Conservation (phyloP, 2,888 invertebrate genomes). For the Zygogramma bicolorata region DNA sequence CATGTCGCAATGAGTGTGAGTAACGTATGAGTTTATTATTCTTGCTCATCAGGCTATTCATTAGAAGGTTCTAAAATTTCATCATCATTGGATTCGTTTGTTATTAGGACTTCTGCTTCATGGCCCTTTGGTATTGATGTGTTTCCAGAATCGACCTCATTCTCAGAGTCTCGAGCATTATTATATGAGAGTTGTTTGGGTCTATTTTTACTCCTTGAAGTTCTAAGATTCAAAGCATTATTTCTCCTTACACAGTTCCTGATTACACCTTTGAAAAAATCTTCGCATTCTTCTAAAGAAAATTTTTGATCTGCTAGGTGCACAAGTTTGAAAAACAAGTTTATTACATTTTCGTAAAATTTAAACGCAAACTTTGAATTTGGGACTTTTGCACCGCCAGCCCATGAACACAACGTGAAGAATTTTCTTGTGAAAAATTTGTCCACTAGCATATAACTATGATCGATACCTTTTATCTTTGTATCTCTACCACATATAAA, state of each 20-base stretch:
- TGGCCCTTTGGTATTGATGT: no score
- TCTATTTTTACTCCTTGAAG: constrained; percentile 25
- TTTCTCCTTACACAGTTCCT: constrained; percentile 30
- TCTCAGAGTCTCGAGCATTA: background rate
- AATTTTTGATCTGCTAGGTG: constrained; percentile 33
- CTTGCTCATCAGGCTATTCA: no score
- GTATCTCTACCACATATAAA: constrained; percentile 34
- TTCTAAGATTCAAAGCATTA: background rate
- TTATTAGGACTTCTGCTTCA: no score
- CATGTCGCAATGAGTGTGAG: no score
- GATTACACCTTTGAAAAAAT: constrained; percentile 39
- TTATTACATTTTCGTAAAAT: constrained; percentile 36
- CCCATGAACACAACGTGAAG: constrained; percentile 43
- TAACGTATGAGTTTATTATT: no score
- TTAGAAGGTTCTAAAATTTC: no score
- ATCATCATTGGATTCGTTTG: no score
- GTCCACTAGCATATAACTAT: constrained; percentile 40
- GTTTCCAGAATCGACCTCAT: no score
- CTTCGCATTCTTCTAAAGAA: constrained; percentile 36
- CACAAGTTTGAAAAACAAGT: constrained; percentile 35
- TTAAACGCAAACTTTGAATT: constrained; percentile 44
- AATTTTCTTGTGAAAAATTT: constrained; percentile 41
- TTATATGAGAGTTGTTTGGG: background rate
- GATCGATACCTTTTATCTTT: constrained; percentile 31
- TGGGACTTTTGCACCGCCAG: constrained; percentile 37